Conservation (phyloP, 2,113 vertebrate genomes). For the Thomomys bottae region DNA sequence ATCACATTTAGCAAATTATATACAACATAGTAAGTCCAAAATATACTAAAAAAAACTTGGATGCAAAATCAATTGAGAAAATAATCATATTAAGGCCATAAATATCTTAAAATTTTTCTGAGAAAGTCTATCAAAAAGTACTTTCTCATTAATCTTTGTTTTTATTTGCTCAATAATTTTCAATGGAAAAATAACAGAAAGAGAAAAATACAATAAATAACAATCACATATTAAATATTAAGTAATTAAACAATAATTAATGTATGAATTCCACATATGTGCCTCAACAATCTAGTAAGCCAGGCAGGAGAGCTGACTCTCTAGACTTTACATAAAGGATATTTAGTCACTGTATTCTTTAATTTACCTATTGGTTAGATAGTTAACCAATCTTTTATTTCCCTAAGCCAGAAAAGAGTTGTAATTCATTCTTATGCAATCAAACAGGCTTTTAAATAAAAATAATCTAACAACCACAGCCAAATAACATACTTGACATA, state of each 20-base stretch:
- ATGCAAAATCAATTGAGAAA: not conserved
- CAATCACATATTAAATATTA: too few relatives aligned
- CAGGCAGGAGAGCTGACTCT: not conserved
- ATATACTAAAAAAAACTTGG: not conserved
- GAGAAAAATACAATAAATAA: too few relatives aligned
- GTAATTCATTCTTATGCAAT: not conserved
- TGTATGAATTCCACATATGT: not conserved
- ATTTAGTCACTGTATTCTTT: not conserved
- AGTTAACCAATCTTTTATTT: not conserved
- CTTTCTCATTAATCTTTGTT: not conserved
- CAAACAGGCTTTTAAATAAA: not conserved
- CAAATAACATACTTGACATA: slow-evolving; percentile 25
- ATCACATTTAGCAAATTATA: not conserved
- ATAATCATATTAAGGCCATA: not conserved
- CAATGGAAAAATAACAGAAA: not conserved
- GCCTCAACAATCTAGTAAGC: not conserved
- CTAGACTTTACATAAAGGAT: not conserved
- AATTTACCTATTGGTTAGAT: slow-evolving; percentile 8
- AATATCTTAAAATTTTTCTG: not conserved
- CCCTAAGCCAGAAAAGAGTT: not conserved
- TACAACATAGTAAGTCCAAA: not conserved
- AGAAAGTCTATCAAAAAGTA: not conserved
- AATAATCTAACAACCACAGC: not conserved
- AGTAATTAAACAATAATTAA: not conserved
- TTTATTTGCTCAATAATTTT: not conserved